Percentiles rank a stretch among this genome's conserved stretches.
Evolutionary conservation across 2,797 vertebrate species (phyloP).

Genomic region (Sciurus vulgaris): DNA sequence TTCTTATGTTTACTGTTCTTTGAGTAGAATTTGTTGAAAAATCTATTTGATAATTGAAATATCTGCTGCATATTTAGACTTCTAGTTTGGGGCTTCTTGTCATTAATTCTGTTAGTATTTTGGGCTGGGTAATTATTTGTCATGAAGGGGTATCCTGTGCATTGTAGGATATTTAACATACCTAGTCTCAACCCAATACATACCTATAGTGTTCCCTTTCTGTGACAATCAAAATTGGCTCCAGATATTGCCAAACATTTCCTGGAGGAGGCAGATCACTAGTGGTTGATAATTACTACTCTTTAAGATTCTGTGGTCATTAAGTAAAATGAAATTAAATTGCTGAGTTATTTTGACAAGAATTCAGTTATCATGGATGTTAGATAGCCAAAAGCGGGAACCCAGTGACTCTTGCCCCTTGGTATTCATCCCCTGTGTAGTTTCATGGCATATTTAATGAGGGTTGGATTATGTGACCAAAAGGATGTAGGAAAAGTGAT

Average conservation of each 20-base stretch:
- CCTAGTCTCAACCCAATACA: neutral
- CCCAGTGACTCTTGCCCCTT: neutral
- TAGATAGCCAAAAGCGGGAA: neutral
- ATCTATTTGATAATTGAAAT: neutral
- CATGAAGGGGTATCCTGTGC: neutral
- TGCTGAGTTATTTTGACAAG: neutral
- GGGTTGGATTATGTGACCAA: neutral
- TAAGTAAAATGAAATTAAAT: neutral
- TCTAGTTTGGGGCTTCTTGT: neutral
- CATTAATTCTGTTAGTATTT: neutral
- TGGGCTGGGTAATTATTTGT: neutral
- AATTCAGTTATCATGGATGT: neutral
- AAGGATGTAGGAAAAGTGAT: neutral
- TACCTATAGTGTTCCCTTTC: neutral
- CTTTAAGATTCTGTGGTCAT: neutral
- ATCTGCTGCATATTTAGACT: neutral
- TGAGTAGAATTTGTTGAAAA: slow-evolving; percentile 28
- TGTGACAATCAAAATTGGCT: neutral
- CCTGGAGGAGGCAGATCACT: neutral
- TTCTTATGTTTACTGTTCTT: neutral
- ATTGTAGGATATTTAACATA: neutral
- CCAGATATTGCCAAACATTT: neutral
- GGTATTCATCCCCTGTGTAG: neutral
- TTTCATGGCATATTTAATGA: neutral
- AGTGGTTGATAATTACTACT: neutral